Evolutionary conservation across 2,888 invertebrate genomes (phyloP), one percentile per base, ranked within the genome.

Genomic region (Phaonia tiefii): DNA sequence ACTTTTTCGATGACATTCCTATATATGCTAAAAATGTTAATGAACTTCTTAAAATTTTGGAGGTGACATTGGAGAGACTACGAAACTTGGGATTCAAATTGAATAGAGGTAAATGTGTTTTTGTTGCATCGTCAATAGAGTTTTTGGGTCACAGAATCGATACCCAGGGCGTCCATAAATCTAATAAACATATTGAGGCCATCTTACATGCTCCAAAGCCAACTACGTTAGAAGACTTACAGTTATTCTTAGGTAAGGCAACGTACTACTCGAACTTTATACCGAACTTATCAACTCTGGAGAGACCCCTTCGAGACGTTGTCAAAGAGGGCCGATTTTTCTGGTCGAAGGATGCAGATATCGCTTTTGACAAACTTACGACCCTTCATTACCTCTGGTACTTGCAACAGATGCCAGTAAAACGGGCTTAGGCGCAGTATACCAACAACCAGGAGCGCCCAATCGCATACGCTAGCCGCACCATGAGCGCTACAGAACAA

Each of bases 111-210:
- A 82, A 81, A 49, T 82, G 75, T 39, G 63, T 71, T 31, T 20
- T 83, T 82, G 76, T 37, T 25, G 42, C 80, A 11, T 63, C 69
- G 0, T 58, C 63, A n/a, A 37, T 67, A 0, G 72, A 79, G 26
- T 83, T 79, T 60, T 66, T 79, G 39, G 78, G 76, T 0, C 79
- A 81, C 25, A 79, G 26, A 69, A 76, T 82, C n/a, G 72, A 73
- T 25, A 60, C 44, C n/a, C 2, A 63, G 2, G 75, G 79, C 1
- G 67, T 83, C 2, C 75, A 75, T 15, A 80, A 82, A 56, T 77
- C 78, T 0, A 70, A 75, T 8, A 80, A 60, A 26, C 79, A 83
- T n/a, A 63, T 75, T 13, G 73, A 83, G 10, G 75, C 78, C 1
- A 46, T 80, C 25, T 25, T 60, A 54, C 20, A 75, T 17, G 58